These are phyloP conservation scores for Xylota sylvarum DNA, from an alignment of 2,888 invertebrate species.

Conservation along the genomic window DNA sequence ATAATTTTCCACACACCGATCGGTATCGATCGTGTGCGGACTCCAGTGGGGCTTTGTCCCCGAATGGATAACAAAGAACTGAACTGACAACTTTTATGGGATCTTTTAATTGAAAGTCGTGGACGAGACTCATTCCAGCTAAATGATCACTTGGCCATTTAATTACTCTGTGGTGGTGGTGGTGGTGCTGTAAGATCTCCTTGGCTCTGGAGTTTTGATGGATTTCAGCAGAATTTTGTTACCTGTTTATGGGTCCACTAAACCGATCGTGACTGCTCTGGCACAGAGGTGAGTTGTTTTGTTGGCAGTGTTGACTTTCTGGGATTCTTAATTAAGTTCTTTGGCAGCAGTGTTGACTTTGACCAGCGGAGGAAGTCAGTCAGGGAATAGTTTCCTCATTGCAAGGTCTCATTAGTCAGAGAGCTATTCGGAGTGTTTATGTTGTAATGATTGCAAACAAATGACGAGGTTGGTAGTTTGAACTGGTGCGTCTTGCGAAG, in stretches of 20 bases:
- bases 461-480: not conserved
- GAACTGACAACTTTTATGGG: constrained; percentile 26
- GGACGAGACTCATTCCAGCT: constrained; percentile 11
- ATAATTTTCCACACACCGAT: constrained; percentile 62
- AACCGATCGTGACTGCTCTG: constrained; percentile 28
- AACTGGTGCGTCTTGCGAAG: not conserved
- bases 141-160: constrained; percentile 48
- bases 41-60: constrained; percentile 42
- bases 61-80: constrained; percentile 5
- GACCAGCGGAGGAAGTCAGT: not conserved
- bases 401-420: constrained; percentile 29
- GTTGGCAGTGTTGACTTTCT: not conserved
- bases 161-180: too few relatives aligned
- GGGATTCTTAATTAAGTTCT: constrained; percentile 32
- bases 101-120: constrained; percentile 36
- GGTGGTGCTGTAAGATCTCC: not conserved
- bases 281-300: constrained; percentile 1
- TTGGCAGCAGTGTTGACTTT: not conserved
- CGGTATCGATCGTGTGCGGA: constrained; percentile 52
- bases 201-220: constrained; percentile 26
- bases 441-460: constrained; percentile 11
- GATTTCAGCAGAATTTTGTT: constrained; percentile 48
- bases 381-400: constrained; percentile 15
- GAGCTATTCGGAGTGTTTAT: constrained; percentile 12
- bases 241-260: constrained; percentile 53